phyloP scores from a whole-genome alignment of 1,140 invertebrate genomes.

The Ylistrum balloti region DNA sequence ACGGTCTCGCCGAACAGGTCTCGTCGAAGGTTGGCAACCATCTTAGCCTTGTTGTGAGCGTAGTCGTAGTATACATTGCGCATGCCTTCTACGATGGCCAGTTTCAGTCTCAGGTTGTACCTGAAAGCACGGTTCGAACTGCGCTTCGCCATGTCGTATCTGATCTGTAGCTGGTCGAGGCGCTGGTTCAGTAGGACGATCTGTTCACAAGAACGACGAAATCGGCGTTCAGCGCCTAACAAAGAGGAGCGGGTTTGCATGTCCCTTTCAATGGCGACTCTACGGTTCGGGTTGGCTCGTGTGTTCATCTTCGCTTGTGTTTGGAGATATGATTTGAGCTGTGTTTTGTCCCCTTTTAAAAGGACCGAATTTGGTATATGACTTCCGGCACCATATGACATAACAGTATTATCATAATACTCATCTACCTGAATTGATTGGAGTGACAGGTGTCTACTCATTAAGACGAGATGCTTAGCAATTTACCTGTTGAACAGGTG shows the following conservation, averaged over 20 bases:
- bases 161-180: not conserved
- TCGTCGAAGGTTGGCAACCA: constrained; percentile 50
- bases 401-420: not conserved
- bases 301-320: not conserved
- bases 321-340: not conserved
- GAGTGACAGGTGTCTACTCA: not conserved
- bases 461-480: not conserved
- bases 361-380: not conserved
- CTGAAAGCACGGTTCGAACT: constrained; percentile 52
- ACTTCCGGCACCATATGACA: not conserved
- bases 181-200: constrained; percentile 53
- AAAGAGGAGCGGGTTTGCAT: not conserved
- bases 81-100: constrained; percentile 60
- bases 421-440: not conserved
- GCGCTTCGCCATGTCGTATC: constrained; percentile 53
- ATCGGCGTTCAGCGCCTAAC: constrained; percentile 42
- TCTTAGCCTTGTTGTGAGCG: constrained; percentile 58
- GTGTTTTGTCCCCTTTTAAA: not conserved
- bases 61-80: constrained; percentile 64
- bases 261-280: not conserved
- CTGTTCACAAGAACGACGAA: constrained; percentile 54
- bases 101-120: constrained; percentile 59
- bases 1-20: constrained; percentile 57
- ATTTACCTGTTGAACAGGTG: not conserved
- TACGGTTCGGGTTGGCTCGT: constrained; percentile 1